phyloP scores from a whole-genome alignment of 2,888 invertebrate species.

The Eurois occulta region DNA sequence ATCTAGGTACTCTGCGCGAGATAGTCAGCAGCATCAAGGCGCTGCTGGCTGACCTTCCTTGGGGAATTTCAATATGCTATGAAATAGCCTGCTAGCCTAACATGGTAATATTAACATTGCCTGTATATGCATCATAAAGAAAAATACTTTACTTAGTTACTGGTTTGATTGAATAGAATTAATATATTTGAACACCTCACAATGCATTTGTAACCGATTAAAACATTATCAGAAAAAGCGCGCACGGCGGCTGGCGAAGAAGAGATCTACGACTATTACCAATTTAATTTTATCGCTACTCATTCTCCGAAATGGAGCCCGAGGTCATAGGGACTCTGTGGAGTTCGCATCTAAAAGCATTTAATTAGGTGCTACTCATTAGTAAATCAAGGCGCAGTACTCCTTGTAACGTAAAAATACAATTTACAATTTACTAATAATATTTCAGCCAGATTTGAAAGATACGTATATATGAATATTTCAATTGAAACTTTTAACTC shows the following conservation, averaged over 20 bases:
- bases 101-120: not conserved
- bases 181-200: not conserved
- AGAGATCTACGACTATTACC: not conserved
- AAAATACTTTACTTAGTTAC: too few species aligned
- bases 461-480: not conserved
- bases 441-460: constrained; percentile 21
- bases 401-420: not conserved
- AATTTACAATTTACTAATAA: not conserved
- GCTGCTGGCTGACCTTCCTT: too few species aligned
- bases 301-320: too few species aligned
- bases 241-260: not conserved
- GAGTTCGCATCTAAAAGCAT: not conserved
- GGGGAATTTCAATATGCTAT: too few species aligned
- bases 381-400: not conserved
- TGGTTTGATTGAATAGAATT: not conserved
- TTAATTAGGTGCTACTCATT: not conserved
- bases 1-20: too few species aligned
- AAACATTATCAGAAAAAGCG: not conserved
- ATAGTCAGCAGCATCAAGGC: too few species aligned
- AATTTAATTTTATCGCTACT: too few species aligned
- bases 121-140: not conserved
- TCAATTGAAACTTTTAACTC: constrained; percentile 27
- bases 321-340: not conserved
- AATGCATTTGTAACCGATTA: not conserved
- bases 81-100: too few species aligned